Evolutionary conservation across 2,113 vertebrate genomes (phyloP), one percentile per base, ranked within the genome.

Genomic region (Leucopsar rothschildi): DNA sequence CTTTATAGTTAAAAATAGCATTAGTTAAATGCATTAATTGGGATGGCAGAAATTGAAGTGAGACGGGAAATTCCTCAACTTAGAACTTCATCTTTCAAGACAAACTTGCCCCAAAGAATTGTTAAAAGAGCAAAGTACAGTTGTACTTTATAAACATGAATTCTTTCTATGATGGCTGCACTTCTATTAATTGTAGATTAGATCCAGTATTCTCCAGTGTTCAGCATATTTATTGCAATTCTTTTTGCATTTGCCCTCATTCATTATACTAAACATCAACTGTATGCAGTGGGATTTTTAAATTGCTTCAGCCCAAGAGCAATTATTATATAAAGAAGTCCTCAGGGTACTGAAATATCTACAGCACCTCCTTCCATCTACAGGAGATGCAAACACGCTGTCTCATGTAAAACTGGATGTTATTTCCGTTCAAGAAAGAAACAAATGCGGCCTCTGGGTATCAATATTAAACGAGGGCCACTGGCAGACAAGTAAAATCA

Each of bases 261-360:
- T 97, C 55, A 3, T 92, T 88, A 68, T 63, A 86, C 80, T 91
- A 93, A 97, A 84, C n/a, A 94, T 60, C 65, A 87, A 88, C 31
- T 83, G 60, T 4, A 52, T 65, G 69, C 78, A 72, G 42, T 81
- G 82, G 80, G 80, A 92, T 82, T 89, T 95, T 96, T 64, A 86
- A 93, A 95, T 86, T 80, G 56, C 52, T 91, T 94, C 81, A 85
- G 70, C 81, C 81, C 88, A 83, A 90, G 37, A 95, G 78, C 44
- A 17, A 79, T 88, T 56, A 83, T 91, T 92, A 89, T 33, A 83
- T 82, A 85, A 94, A 92, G 27, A 88, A 70, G 66, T 88, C 96
- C 83, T 93, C 40, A 94, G 93, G 90, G 92, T 75, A 86, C 39
- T 35, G 71, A 92, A 94, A 72, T 78, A 92, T 78, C 75, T 73